A percentile compares a stretch with the other conserved stretches of the same genome.
Evolutionary conservation across 2,113 vertebrate species (phyloP).

Genomic region (Epinephelus cyanopodus): DNA sequence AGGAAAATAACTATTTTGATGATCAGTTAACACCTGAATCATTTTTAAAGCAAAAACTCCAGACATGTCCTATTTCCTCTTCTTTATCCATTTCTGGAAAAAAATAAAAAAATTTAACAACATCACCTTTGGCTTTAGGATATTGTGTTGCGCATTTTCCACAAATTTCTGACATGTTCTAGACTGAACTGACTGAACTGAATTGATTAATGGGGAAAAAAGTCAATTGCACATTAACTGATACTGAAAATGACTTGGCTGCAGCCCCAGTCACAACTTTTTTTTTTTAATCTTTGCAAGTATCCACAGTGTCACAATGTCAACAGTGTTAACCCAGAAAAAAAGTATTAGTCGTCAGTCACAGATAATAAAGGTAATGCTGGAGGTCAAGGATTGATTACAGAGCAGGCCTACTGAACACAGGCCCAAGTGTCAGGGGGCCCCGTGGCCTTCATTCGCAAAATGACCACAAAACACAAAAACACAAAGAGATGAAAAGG

Average conservation of each 20-base stretch:
- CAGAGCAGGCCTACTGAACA: too few relatives aligned
- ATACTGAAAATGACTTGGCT: background rate
- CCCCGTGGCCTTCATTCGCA: too few relatives aligned
- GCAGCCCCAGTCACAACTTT: background rate
- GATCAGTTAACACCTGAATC: background rate
- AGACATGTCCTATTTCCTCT: background rate
- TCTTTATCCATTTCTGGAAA: background rate
- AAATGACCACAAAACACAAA: too few relatives aligned
- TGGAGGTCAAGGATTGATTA: background rate
- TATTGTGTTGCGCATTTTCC: too few relatives aligned
- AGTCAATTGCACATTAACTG: background rate
- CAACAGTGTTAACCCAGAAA: background rate
- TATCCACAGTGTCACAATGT: background rate
- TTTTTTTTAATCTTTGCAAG: background rate
- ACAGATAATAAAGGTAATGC: background rate
- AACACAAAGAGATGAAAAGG: too few relatives aligned
- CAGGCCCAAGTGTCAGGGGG: too few relatives aligned
- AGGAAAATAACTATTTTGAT: background rate
- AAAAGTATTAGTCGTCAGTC: background rate
- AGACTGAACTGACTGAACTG: background rate
- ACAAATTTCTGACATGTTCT: background rate
- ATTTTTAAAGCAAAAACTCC: background rate
- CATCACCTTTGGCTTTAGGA: background rate
- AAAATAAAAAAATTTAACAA: background rate
- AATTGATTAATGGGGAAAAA: background rate